Evolutionary conservation across 2,888 invertebrate species (phyloP).

Genomic region (Petrophora chlorosata): DNA sequence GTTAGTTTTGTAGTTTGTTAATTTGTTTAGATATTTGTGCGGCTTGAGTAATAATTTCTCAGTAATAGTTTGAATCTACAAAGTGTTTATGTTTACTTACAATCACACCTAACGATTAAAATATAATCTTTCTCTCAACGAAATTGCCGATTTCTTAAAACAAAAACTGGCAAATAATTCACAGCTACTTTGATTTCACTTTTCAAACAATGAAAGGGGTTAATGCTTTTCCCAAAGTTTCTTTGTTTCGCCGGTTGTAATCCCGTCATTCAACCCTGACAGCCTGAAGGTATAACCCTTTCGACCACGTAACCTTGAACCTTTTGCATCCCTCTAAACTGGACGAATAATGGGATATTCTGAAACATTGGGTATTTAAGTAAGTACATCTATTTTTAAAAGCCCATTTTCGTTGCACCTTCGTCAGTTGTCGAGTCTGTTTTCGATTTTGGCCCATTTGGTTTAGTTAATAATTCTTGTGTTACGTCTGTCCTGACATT

Average conservation of each 20-base stretch:
- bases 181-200: background rate
- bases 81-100: too few species aligned
- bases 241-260: slow-evolving; percentile 29
- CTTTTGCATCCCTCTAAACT: slow-evolving; percentile 13
- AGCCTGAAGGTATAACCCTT: slow-evolving; percentile 17
- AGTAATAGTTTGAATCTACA: too few species aligned
- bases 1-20: background rate
- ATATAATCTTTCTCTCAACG: too few species aligned
- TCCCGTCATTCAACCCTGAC: slow-evolving; percentile 27
- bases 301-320: slow-evolving; percentile 22
- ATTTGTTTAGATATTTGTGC: background rate
- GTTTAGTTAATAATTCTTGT: too few species aligned
- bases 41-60: too few species aligned
- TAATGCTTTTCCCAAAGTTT: slow-evolving; percentile 26
- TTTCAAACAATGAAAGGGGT: slow-evolving; percentile 18
- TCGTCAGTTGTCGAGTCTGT: slow-evolving; percentile 19
- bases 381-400: too few species aligned
- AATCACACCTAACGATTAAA: too few species aligned
- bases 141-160: slow-evolving; percentile 5
- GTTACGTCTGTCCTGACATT: too few species aligned
- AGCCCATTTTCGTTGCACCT: too few species aligned
- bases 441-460: slow-evolving; percentile 1
- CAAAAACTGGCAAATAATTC: slow-evolving; percentile 4
- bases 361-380: slow-evolving; percentile 21
- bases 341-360: slow-evolving; percentile 23